Evolutionary conservation across 2,797 vertebrate genomes (phyloP).

Genomic region (Mormyrops attenuatus): DNA sequence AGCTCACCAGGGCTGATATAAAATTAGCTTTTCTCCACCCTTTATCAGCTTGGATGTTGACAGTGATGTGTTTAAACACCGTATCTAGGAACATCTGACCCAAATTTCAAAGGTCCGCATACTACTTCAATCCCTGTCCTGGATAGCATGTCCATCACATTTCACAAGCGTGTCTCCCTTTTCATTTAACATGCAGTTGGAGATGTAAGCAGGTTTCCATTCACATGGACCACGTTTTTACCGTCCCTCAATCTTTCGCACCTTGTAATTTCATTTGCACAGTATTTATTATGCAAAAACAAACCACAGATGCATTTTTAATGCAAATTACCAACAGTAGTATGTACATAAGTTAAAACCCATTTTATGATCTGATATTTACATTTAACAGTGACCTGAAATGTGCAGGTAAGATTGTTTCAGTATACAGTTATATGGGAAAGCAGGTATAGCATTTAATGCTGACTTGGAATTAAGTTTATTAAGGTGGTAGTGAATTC

Average conservation of each 20-base stretch:
- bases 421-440: neutral
- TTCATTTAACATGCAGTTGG: conserved; percentile 42
- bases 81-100: neutral
- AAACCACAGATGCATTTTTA: neutral
- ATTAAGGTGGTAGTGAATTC: neutral
- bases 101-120: neutral
- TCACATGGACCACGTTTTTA: neutral
- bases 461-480: neutral
- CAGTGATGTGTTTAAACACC: neutral
- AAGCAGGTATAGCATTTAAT: neutral
- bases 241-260: neutral
- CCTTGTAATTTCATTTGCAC: neutral
- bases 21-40: neutral
- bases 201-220: conserved; percentile 26
- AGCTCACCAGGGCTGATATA: neutral
- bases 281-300: neutral
- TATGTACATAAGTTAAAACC: neutral
- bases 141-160: conserved; percentile 18
- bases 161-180: conserved; percentile 30
- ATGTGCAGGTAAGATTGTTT: neutral
- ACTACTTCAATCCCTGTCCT: neutral
- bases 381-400: neutral
- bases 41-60: neutral
- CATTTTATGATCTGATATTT: neutral
- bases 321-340: neutral